Conservation (phyloP, 2,888 invertebrate species). For the Hydrotaea diabolus region DNA sequence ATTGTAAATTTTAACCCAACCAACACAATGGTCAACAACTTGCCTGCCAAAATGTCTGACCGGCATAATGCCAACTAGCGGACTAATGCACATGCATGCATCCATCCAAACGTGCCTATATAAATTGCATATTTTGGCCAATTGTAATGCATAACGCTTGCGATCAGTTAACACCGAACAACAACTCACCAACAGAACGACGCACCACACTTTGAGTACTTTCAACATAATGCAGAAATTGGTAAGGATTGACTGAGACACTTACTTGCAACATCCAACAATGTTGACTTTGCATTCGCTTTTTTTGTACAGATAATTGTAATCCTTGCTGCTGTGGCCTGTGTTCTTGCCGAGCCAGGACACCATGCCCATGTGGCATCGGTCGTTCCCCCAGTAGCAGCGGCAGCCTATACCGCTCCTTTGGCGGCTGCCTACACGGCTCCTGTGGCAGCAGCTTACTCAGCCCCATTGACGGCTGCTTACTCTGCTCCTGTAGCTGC, state of each 20-base stretch:
- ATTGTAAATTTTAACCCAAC: neutral
- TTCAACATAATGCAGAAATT: conserved; percentile 58
- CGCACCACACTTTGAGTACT: conserved; percentile 29
- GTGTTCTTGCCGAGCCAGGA: conserved; percentile 53
- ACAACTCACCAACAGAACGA: conserved; percentile 10
- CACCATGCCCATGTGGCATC: conserved; percentile 44
- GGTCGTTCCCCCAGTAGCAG: conserved; percentile 1
- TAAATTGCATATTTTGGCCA: conserved; percentile 49
- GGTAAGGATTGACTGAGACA: conserved; percentile 49
- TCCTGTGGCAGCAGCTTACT: conserved; percentile 49
- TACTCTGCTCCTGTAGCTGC: conserved; percentile 44
- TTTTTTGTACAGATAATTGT: conserved; percentile 45
- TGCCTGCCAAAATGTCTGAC: conserved; percentile 51
- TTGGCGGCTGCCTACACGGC: conserved; percentile 49
- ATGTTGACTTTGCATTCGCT: neutral
- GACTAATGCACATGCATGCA: conserved; percentile 22
- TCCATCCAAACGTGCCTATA: conserved; percentile 40
- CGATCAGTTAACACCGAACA: conserved; percentile 56
- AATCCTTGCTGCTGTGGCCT: conserved; percentile 50
- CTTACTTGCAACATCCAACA: neutral
- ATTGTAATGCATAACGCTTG: conserved; percentile 56
- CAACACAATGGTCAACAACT: neutral
- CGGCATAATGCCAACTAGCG: conserved; percentile 59
- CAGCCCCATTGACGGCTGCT: conserved; percentile 37
- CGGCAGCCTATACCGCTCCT: conserved; percentile 44